Evolutionary conservation across 2,113 vertebrate species (phyloP).

Genomic region (Phyllostomus discolor): DNA sequence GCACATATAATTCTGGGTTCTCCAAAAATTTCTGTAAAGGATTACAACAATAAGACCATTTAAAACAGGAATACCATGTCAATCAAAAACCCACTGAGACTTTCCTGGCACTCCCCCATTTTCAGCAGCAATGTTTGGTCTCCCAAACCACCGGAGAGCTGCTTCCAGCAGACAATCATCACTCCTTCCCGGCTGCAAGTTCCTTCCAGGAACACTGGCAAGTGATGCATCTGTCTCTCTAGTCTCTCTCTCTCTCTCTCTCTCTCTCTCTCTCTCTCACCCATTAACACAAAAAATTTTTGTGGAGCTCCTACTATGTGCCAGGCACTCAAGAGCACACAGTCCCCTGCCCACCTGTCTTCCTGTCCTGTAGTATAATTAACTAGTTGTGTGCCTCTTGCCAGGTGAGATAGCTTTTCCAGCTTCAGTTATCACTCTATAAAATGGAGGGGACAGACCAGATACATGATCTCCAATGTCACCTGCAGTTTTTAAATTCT

Average conservation of each 20-base stretch:
- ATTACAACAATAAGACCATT: neutral
- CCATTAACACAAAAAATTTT: neutral
- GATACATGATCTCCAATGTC: neutral
- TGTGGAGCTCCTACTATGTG: neutral
- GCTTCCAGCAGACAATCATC: neutral
- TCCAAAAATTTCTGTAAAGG: constrained; percentile 87
- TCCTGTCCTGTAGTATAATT: neutral
- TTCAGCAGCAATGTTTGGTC: neutral
- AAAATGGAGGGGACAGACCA: neutral
- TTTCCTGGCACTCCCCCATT: neutral
- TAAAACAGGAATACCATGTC: neutral
- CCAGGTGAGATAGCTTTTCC: neutral
- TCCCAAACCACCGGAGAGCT: neutral
- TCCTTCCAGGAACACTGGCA: neutral
- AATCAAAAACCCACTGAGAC: neutral
- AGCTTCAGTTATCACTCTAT: neutral
- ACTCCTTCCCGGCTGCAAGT: neutral
- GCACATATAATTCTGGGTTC: constrained; percentile 87
- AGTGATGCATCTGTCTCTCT: neutral
- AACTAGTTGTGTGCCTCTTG: neutral
- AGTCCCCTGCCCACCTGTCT: neutral
- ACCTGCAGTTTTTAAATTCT: neutral
- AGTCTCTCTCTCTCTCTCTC: neutral
- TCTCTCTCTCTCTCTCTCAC: neutral
- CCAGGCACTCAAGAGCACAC: neutral